These are phyloP conservation scores for Drosophila auraria DNA, from an alignment of 1,140 invertebrate genomes.

Conservation along the genomic window DNA sequence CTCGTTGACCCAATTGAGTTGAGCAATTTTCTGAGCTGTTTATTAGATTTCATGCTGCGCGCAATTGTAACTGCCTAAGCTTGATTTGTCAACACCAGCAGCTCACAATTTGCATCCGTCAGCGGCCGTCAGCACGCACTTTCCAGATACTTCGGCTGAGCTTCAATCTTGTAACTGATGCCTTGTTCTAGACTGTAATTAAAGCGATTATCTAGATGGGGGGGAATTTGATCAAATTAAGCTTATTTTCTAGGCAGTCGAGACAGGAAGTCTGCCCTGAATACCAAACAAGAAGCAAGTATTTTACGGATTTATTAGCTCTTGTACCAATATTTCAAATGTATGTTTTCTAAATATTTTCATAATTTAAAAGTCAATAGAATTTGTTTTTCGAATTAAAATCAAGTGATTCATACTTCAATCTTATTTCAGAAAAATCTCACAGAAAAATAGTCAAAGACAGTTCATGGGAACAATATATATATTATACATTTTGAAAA, in stretches of 20 bases:
- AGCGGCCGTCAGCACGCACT: constrained; percentile 28
- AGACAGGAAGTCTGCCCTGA: constrained; percentile 64
- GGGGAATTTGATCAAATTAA: constrained; percentile 64
- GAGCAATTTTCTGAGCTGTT: constrained; percentile 69
- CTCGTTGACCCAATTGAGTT: constrained; percentile 72
- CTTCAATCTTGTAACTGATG: constrained; percentile 22
- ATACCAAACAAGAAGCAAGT: constrained; percentile 21
- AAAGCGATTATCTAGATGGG: constrained; percentile 60
- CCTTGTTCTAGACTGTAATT: constrained; percentile 72
- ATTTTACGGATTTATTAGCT: neutral
- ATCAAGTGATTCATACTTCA: too few species aligned
- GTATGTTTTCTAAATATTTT: neutral
- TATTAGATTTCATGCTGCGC: constrained; percentile 73
- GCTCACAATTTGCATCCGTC: constrained; percentile 37
- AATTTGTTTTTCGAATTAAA: too few species aligned
- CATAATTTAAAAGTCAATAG: too few species aligned
- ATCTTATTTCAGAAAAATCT: neutral
- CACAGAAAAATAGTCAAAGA: neutral
- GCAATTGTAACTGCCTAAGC: constrained; percentile 62
- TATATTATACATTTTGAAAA: neutral
- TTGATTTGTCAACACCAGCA: constrained; percentile 61
- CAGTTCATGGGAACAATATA: neutral
- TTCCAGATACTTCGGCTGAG: constrained; percentile 26
- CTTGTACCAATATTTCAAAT: neutral
- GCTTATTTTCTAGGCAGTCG: constrained; percentile 46